Percentiles rank a stretch among this genome's conserved stretches.
Conservation (phyloP, 2,797 vertebrate species). For the Arnoldichthys spilopterus region DNA sequence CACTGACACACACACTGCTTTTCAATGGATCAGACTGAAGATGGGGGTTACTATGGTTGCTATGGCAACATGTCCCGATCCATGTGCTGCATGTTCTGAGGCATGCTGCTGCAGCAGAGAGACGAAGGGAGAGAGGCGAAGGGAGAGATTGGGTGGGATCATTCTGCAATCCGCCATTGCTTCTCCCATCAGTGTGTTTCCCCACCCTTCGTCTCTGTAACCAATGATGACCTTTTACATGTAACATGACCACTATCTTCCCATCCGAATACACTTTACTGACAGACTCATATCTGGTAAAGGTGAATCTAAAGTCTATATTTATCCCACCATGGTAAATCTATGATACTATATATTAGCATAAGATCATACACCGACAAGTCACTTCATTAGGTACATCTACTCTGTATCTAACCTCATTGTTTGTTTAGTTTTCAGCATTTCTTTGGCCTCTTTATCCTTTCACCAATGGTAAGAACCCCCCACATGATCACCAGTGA, state of each 20-base stretch:
- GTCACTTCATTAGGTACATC: too few species aligned
- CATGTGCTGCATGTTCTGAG: constrained; percentile 76
- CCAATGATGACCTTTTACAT: constrained; percentile 7
- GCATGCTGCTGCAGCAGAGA: constrained; percentile 67
- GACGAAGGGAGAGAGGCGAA: neutral
- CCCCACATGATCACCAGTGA: too few species aligned
- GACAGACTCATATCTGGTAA: neutral
- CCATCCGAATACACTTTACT: neutral
- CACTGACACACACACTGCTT: constrained; percentile 57
- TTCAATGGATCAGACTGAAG: constrained; percentile 74
- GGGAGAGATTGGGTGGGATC: constrained; percentile 42
- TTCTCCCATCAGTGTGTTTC: constrained; percentile 8
- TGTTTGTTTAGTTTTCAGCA: too few species aligned
- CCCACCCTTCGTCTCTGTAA: constrained; percentile 2
- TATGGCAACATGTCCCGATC: constrained; percentile 80
- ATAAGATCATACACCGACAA: neutral
- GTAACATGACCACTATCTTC: neutral
- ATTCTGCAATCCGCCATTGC: constrained; percentile 26
- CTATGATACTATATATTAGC: neutral
- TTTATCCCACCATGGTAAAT: neutral
- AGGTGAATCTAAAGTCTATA: neutral
- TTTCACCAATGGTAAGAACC: too few species aligned
- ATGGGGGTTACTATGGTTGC: constrained; percentile 74
- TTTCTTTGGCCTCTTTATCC: too few species aligned
- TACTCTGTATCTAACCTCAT: too few species aligned